These are phyloP conservation scores for Sebastes matsubarae DNA, from an alignment of 2,797 vertebrate genomes.

Conservation along the genomic window DNA sequence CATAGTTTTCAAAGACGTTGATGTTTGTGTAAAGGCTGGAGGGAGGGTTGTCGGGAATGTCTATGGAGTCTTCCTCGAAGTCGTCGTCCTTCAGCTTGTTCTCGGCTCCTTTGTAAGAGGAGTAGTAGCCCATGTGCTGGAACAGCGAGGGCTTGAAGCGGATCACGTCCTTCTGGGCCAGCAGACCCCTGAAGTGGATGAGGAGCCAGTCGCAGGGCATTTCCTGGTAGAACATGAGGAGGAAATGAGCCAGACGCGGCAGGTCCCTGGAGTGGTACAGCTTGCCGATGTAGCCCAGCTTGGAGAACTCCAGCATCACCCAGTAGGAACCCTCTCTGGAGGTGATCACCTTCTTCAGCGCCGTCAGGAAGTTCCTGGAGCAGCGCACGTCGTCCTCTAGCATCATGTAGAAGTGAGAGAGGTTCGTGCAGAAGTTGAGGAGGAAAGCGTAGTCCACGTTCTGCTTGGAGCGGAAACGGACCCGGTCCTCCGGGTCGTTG, in stretches of 20 bases:
- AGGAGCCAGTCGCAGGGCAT: constrained; percentile 99
- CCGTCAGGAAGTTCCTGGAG: constrained; percentile 94
- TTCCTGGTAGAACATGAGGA: constrained; percentile 99
- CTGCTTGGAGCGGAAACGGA: constrained; percentile 97
- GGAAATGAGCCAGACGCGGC: constrained; percentile 93
- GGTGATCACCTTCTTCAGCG: constrained; percentile 95
- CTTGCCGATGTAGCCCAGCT: constrained; percentile 98
- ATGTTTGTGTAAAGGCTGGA: constrained; percentile 94
- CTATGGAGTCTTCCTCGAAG: constrained; percentile 95
- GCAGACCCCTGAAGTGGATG: constrained; percentile 92
- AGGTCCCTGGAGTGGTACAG: constrained; percentile 96
- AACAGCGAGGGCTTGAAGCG: constrained; percentile 98
- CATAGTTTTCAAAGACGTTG: constrained; percentile 96
- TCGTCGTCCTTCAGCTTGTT: constrained; percentile 98
- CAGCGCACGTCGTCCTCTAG: constrained; percentile 96
- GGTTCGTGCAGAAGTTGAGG: constrained; percentile 97
- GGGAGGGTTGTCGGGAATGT: constrained; percentile 97
- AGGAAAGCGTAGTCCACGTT: constrained; percentile 98
- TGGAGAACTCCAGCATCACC: constrained; percentile 99
- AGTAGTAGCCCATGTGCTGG: constrained; percentile 99
- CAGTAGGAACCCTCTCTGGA: constrained; percentile 96
- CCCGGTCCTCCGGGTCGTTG: constrained; percentile 95
- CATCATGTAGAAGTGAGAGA: constrained; percentile 98
- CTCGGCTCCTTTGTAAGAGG: constrained; percentile 95
- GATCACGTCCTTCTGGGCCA: constrained; percentile 97